These are phyloP conservation scores for Amphiprion percula DNA, from an alignment of 2,113 vertebrate genomes.

Conservation along the genomic window DNA sequence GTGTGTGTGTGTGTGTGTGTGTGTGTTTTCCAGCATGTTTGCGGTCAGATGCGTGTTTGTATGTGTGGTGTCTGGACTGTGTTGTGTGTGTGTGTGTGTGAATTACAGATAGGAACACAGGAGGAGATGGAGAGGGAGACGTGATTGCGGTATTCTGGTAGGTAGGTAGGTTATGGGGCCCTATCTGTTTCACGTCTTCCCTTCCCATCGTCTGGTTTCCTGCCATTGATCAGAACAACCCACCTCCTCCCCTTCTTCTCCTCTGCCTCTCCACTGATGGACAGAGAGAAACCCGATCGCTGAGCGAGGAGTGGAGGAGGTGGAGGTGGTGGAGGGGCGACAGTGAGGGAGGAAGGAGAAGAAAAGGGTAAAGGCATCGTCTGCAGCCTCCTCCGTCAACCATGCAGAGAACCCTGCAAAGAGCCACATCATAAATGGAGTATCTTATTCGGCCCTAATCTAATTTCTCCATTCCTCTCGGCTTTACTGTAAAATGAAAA, in stretches of 20 bases:
- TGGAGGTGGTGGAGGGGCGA: slow-evolving; percentile 21
- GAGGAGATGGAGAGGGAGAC: slow-evolving; percentile 43
- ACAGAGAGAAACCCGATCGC: slow-evolving; percentile 93
- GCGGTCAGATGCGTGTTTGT: slow-evolving; percentile 67
- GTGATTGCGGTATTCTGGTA: slow-evolving; percentile 65
- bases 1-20: slow-evolving; percentile 60
- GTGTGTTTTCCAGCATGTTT: slow-evolving; percentile 31
- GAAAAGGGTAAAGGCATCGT: slow-evolving; percentile 76
- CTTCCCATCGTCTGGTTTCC: slow-evolving; percentile 96
- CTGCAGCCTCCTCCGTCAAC: slow-evolving; percentile 71
- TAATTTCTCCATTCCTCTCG: slow-evolving; percentile 76
- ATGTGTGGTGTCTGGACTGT: slow-evolving; percentile 55
- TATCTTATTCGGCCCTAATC: slow-evolving; percentile 75
- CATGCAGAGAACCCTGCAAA: slow-evolving; percentile 61
- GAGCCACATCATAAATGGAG: slow-evolving; percentile 75
- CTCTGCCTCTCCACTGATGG: slow-evolving; percentile 90
- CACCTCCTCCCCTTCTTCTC: slow-evolving; percentile 85
- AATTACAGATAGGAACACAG: slow-evolving; percentile 43
- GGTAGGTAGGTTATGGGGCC: slow-evolving; percentile 70
- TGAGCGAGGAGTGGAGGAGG: slow-evolving; percentile 61
- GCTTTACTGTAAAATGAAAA: slow-evolving; percentile 80
- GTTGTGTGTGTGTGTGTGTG: slow-evolving; percentile 38
- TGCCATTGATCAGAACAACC: slow-evolving; percentile 97
- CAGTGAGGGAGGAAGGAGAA: slow-evolving; percentile 71
- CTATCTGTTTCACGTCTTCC: slow-evolving; percentile 97